Conservation (phyloP, 2,113 vertebrate species). For the Fulmarus glacialis region DNA sequence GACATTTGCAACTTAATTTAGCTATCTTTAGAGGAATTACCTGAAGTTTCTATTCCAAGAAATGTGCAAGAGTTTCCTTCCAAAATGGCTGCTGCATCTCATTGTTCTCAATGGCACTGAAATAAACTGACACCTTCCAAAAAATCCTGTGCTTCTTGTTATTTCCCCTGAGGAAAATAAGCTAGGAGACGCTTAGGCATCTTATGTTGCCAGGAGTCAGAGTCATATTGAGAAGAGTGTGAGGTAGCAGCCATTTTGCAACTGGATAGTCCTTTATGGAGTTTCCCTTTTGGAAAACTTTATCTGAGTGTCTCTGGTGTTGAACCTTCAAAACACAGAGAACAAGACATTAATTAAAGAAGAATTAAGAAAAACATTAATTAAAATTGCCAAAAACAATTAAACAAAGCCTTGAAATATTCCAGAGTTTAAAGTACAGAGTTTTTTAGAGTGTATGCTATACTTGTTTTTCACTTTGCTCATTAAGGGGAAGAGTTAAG, state of each 20-base stretch:
- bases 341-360: neutral
- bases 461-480: neutral
- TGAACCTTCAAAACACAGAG: neutral
- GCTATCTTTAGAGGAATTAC: neutral
- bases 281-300: neutral
- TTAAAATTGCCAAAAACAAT: neutral
- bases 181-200: rapidly evolving
- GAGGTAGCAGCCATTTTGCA: neutral
- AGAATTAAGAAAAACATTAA: neutral
- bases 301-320: neutral
- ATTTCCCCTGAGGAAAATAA: neutral
- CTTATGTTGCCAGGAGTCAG: neutral
- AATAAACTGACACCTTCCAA: neutral
- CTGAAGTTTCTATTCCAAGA: neutral
- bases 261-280: neutral
- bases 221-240: neutral
- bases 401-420: neutral
- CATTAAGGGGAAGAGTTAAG: neutral
- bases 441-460: neutral
- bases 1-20: neutral
- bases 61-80: neutral
- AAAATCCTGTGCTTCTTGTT: neutral
- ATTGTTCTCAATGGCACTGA: neutral
- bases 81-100: neutral
- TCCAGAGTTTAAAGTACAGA: neutral